Conservation (phyloP, 2,113 vertebrate species). For the Empidonax alnorum region DNA sequence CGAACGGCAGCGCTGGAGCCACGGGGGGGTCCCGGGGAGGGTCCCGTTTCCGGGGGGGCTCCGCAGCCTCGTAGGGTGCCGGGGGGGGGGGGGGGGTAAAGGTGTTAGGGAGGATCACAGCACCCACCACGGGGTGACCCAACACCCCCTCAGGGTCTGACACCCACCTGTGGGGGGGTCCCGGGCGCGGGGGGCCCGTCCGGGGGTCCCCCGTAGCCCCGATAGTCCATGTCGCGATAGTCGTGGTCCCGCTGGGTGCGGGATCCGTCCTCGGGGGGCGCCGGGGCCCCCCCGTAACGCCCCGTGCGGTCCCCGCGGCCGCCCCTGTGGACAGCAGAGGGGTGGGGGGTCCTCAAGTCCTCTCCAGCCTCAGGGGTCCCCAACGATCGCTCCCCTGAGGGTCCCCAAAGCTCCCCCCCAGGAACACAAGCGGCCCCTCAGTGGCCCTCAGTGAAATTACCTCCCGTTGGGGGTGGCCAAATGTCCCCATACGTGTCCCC, state of each 20-base stretch:
- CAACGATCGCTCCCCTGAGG: neutral
- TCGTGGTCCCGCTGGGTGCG: neutral
- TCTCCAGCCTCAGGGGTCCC: no score
- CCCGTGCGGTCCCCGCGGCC: neutral
- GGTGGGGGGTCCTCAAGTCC: neutral
- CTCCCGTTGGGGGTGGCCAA: no score
- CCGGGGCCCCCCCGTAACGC: neutral
- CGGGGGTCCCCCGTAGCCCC: neutral
- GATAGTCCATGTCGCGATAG: neutral
- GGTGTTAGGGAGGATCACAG: neutral
- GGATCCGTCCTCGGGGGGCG: neutral
- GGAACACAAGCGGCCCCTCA: neutral
- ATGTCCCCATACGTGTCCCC: neutral
- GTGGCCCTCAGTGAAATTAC: no score
- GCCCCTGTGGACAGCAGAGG: neutral
- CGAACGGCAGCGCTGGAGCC: constrained; percentile 48
- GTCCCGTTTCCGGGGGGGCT: neutral
- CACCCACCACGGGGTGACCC: neutral
- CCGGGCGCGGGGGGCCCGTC: neutral
- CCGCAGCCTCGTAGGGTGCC: neutral
- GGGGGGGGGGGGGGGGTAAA: no score
- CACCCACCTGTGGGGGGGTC: neutral
- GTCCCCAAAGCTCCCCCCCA: neutral
- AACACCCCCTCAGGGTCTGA: no score
- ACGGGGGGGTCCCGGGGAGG: neutral